Percentiles rank a stretch among this genome's conserved stretches.
These are phyloP conservation scores for Mellivora capensis DNA, from an alignment of 2,113 vertebrate genomes.

Conservation along the genomic window DNA sequence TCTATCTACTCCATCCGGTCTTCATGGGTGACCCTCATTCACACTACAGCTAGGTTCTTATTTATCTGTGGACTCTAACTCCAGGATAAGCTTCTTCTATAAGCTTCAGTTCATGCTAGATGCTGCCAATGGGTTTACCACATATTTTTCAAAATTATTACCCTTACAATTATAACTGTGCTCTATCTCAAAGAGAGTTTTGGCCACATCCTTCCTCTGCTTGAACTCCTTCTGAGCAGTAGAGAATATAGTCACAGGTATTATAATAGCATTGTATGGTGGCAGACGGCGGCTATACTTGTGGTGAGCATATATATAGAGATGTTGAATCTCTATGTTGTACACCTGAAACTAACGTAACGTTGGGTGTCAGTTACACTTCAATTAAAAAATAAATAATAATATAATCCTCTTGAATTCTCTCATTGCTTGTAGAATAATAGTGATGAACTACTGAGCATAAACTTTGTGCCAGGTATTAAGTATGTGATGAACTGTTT, in stretches of 20 bases:
- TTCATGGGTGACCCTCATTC: background rate
- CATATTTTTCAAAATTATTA: background rate
- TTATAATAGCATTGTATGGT: background rate
- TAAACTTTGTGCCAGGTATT: background rate
- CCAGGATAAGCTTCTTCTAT: background rate
- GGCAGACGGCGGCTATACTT: background rate
- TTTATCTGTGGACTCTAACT: background rate
- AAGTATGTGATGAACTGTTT: background rate
- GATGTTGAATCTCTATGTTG: background rate
- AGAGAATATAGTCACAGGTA: background rate
- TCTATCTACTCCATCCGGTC: background rate
- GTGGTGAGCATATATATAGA: background rate
- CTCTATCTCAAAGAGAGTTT: background rate
- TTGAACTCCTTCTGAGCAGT: background rate
- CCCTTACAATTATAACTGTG: background rate
- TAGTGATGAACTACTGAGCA: background rate
- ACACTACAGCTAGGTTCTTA: background rate
- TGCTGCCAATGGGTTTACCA: background rate
- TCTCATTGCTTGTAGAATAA: background rate
- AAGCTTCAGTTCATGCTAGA: background rate
- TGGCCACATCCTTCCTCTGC: background rate
- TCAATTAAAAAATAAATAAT: background rate
- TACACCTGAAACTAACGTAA: background rate
- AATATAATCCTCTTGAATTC: background rate
- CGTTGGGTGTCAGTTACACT: background rate